Base-by-base conservation (phyloP, 2,888 invertebrate species). In the Galeopsomyia nigrocyanea region DNA sequence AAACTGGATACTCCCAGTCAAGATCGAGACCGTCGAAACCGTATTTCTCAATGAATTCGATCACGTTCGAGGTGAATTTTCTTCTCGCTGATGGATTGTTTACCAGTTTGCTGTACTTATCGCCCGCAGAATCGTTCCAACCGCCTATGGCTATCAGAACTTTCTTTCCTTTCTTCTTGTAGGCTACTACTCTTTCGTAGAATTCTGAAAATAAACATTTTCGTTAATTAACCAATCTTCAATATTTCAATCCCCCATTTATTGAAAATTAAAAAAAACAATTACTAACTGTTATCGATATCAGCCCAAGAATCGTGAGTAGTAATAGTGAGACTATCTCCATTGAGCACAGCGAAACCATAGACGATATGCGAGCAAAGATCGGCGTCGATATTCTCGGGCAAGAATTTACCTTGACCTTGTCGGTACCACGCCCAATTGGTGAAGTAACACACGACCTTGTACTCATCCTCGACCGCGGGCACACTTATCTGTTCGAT, bases 361-460 rank as follows among this genome's bases (percentile, higher is more conserved):
- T 97, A 97, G 16, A 97, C 92, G 69, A 97, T 92, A 82, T 98
- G 97, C 0, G 97, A 95, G 81, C 97, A 98, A 9, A 97, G 89
- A 58, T 93, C 91, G 0, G 94, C 90, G 82, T 96, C 94, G 60
- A 97, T 94, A 81, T 96, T 92, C 75, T 91, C 92, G 0, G 96
- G 96, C 17, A 94, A 86, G 82, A 90, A 96, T 86, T 94, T 95
- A 21, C 95, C 95, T 71, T 91, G 89, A 0, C 92, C 93, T 80
- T 94, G 94, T 77, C 95, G 91, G 86, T 96, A 96, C 95, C 95
- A 96, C 31, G 96, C 95, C 96, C 96, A 97, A 82, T 96, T 96
- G 0, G 96, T 96, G 84, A 95, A 96, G 83, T 96, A 96, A 81
- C 96, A 96, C 5, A 96, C 92, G 0, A 96, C 92, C 88, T 95